These are phyloP conservation scores for Amaurobius ferox DNA, from an alignment of 2,888 invertebrate species.

Conservation along the genomic window DNA sequence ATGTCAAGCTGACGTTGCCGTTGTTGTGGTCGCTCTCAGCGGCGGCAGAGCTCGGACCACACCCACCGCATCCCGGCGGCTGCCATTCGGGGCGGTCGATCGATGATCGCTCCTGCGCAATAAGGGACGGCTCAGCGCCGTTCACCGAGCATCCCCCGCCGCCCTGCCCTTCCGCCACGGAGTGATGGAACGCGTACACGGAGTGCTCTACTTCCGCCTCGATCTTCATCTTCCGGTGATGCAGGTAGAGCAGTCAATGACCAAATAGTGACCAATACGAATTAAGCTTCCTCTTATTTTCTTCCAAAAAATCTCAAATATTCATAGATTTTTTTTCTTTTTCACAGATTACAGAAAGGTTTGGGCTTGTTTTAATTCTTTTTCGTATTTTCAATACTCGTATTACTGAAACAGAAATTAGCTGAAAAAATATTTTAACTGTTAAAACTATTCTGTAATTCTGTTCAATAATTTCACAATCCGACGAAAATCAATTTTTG, in stretches of 20 bases:
- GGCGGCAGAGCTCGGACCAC: slow-evolving; percentile 49
- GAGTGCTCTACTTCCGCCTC: slow-evolving; percentile 64
- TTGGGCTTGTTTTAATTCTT: no score
- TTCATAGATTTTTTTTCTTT: no score
- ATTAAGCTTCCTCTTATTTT: no score
- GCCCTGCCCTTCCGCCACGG: slow-evolving; percentile 8
- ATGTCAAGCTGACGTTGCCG: background rate
- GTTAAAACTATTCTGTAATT: no score
- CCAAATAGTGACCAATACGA: no score
- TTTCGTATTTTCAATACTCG: no score
- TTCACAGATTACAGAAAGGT: no score
- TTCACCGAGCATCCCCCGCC: slow-evolving; percentile 48
- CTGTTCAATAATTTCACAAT: no score
- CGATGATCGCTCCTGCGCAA: slow-evolving; percentile 69
- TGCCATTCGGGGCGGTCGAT: slow-evolving; percentile 55
- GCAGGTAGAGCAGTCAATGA: background rate
- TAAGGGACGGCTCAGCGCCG: slow-evolving; percentile 35
- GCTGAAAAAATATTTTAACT: no score
- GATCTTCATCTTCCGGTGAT: slow-evolving; percentile 61
- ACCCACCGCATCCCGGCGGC: slow-evolving; percentile 33
- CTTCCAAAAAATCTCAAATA: no score
- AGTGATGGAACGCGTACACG: slow-evolving; percentile 47
- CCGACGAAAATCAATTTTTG: no score
- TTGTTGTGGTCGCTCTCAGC: slow-evolving; percentile 25
- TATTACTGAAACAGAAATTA: no score